Evolutionary conservation across 2,888 invertebrate species (phyloP), one percentile per base, ranked within the genome.

Genomic region (Yponomeuta cagnagella): DNA sequence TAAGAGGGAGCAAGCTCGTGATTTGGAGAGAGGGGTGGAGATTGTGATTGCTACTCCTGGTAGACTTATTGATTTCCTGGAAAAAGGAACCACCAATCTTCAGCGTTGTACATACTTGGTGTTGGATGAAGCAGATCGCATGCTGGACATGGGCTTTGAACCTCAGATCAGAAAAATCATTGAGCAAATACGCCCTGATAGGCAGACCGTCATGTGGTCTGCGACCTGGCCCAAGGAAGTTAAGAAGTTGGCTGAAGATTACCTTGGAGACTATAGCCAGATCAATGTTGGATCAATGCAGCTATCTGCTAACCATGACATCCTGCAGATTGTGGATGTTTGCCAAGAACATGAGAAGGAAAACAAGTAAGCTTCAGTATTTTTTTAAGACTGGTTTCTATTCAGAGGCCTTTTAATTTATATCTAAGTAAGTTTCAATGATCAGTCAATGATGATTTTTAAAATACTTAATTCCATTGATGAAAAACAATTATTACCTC

Each of bases 211-310:
- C 66, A 99, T 99, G 99, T 99, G 98, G 97, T 98, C 98, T 74
- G 99, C 99, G 0, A 99, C 99, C n/a, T 99, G 99, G 99, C 99
- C 99, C 0, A 98, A 97, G 81, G 99, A 99, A 93, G 98, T 99
- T 2, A 94, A 96, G 75, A 95, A 96, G 77, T 90, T 99, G 74
- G 99, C 99, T 31, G 96, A 97, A 79, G 98, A 99, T 82, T 99
- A 98, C 85, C 93, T 99, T 31, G 95, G 94, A 71, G 96, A 97
- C 80, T 98, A 98, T 80, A 94, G 97, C 71, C 98, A 98, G 89
- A 94, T 98, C 71, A 99, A 98, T 80, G 95, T 99, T 83, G 98
- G 98, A 74, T 97, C 97, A 0, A 89, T 97, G 73, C 95, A 96
- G 77, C 89, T 98, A 15, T 95, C 96, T 74, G 98, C 98, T 64